Conservation (phyloP, 2,113 vertebrate genomes). For the Albula goreensis region DNA sequence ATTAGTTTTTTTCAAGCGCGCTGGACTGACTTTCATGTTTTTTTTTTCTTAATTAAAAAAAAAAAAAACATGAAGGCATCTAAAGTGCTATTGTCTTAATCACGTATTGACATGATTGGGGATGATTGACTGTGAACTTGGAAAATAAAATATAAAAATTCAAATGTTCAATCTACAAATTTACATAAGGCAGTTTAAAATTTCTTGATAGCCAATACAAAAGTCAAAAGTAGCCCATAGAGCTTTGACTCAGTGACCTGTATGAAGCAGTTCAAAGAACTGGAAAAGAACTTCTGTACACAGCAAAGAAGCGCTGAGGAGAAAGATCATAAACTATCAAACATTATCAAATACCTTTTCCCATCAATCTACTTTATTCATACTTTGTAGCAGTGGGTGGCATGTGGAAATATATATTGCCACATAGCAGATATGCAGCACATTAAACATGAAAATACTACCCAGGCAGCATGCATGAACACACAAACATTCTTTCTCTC, state of each 20-base stretch:
- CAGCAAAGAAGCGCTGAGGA: not conserved
- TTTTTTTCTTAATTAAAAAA: not conserved
- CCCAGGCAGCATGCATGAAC: not conserved
- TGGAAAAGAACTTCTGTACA: not conserved
- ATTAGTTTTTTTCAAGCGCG: constrained; percentile 3
- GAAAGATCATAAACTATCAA: not conserved
- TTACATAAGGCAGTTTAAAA: constrained; percentile 28
- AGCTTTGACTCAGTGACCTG: not conserved
- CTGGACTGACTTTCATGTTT: constrained; percentile 8
- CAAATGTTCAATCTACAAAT: constrained; percentile 20
- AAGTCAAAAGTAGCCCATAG: not conserved
- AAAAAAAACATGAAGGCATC: not conserved
- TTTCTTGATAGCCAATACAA: not conserved
- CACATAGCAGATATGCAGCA: not conserved
- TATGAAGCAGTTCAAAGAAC: no score
- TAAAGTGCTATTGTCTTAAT: constrained; percentile 1
- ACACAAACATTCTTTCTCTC: not conserved
- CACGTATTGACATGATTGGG: not conserved
- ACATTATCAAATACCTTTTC: not conserved
- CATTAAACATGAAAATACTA: not conserved
- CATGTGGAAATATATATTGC: not conserved
- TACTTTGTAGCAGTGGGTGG: not conserved
- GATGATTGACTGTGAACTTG: not conserved
- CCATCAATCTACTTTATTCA: not conserved
- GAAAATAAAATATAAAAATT: not conserved